phyloP scores from a whole-genome alignment of 2,888 invertebrate species.

The Ariolimax columbianus region DNA sequence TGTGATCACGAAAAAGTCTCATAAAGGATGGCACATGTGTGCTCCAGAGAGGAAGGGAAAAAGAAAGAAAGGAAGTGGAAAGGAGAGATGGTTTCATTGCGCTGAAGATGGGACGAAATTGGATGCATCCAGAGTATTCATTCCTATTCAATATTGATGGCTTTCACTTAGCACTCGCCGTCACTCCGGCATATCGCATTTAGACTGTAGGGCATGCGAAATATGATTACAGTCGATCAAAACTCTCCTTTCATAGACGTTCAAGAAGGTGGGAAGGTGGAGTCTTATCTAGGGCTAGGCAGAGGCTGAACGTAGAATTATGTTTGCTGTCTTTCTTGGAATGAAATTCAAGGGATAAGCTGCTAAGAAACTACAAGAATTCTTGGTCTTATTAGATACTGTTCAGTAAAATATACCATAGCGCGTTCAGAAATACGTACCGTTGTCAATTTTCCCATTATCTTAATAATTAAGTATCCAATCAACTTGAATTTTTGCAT shows the following conservation, averaged over 20 bases:
- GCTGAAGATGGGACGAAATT: neutral
- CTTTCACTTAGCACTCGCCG: slow-evolving; percentile 10
- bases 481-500: no score
- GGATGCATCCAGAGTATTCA: slow-evolving; percentile 7
- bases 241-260: neutral
- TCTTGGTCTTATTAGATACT: no score
- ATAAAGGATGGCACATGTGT: neutral
- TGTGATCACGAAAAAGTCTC: slow-evolving; percentile 3
- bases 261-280: neutral
- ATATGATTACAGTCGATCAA: slow-evolving; percentile 9
- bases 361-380: neutral
- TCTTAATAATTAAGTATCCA: no score
- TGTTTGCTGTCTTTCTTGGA: no score
- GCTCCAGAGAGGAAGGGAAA: neutral
- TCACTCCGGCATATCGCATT: neutral
- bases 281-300: neutral
- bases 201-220: neutral
- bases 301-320: no score
- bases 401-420: no score
- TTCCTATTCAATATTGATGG: slow-evolving; percentile 3
- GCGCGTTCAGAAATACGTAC: no score
- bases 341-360: neutral
- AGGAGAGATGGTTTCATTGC: neutral
- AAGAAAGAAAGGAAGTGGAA: no score
- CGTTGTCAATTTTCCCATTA: no score